These are phyloP conservation scores for Pteropus alecto DNA, from an alignment of 2,113 vertebrate species.

Conservation along the genomic window DNA sequence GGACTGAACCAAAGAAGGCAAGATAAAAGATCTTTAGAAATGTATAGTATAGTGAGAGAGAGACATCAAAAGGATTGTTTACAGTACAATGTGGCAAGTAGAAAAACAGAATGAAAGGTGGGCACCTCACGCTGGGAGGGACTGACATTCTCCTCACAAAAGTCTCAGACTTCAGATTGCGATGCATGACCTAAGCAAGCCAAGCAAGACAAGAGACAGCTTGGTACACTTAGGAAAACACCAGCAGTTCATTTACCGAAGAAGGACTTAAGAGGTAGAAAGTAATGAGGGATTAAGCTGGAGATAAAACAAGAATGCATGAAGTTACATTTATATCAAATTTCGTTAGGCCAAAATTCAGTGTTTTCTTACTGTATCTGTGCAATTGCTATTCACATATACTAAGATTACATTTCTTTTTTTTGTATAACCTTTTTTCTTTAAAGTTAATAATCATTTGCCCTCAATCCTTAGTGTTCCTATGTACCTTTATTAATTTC, in stretches of 20 bases:
- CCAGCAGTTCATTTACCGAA: neutral
- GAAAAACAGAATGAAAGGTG: neutral
- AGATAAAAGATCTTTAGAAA: neutral
- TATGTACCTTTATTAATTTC: neutral
- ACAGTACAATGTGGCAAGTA: neutral
- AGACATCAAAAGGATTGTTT: too few species aligned
- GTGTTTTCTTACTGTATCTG: neutral
- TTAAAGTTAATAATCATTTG: neutral
- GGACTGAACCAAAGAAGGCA: neutral
- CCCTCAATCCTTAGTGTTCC: neutral
- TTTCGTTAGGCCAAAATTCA: neutral
- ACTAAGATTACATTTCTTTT: neutral
- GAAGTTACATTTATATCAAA: neutral
- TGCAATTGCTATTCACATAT: neutral
- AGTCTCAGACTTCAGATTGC: neutral
- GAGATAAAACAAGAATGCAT: neutral
- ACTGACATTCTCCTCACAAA: neutral
- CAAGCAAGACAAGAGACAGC: neutral
- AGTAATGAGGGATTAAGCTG: neutral
- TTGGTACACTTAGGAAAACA: neutral
- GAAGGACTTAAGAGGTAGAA: neutral
- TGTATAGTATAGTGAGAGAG: too few species aligned
- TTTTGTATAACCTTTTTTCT: neutral
- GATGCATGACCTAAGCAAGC: neutral
- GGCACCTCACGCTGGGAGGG: neutral